Percentiles rank a stretch among this genome's conserved stretches.
Conservation (phyloP, 1,140 invertebrate species). For the Phocides pigmalion region DNA sequence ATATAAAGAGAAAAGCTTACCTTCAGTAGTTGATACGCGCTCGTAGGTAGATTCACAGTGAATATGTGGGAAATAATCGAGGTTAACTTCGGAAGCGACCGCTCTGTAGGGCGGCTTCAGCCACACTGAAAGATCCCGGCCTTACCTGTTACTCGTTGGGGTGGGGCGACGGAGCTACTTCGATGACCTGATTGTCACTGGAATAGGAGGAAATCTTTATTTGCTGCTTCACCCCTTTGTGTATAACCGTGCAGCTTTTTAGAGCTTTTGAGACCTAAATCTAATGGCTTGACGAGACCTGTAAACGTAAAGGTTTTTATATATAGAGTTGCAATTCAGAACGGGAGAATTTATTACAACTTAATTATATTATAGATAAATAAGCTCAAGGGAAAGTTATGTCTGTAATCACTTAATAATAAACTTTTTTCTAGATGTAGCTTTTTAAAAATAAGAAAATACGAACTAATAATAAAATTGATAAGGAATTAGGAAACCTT, state of each 20-base stretch:
- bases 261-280: background rate
- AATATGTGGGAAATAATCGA: constrained; percentile 1
- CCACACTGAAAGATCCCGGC: constrained; percentile 12
- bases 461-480: no score
- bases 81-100: background rate
- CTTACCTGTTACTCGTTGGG: constrained; percentile 28
- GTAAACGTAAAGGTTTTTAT: no score
- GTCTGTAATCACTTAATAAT: no score
- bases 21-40: background rate
- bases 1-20: constrained; percentile 1
- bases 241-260: background rate
- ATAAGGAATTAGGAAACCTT: no score
- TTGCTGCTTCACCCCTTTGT: background rate
- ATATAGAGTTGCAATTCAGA: no score
- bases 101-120: constrained; percentile 19
- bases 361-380: no score
- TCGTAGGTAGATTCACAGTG: constrained; percentile 3
- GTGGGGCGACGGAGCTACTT: constrained; percentile 8
- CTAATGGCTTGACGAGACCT: background rate
- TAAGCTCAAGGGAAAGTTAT: no score
- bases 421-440: no score
- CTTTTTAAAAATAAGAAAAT: no score
- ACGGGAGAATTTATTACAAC: no score
- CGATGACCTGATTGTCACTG: constrained; percentile 28
- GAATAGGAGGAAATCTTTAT: constrained; percentile 18